Evolutionary conservation across 2,797 vertebrate species (phyloP), one percentile per base, ranked within the genome.

Genomic region (Leptodactylus fallax): DNA sequence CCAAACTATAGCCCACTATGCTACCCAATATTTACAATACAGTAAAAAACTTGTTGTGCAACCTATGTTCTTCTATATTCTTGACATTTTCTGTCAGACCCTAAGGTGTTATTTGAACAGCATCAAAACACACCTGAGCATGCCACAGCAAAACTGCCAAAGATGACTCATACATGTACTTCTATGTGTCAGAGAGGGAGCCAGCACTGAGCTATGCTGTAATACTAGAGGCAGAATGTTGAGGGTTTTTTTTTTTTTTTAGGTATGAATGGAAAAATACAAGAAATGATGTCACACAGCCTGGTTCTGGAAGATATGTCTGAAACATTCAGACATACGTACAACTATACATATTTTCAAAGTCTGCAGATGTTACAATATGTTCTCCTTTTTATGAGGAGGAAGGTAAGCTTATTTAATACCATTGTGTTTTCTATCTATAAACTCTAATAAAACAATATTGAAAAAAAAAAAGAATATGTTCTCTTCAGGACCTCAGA

Each of bases 161-260:
- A 16, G 67, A 51, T 74, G 65, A 60, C 23, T 84, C 67, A 84
- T 14, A 74, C 67, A 84, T 10, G 19, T 58, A 60, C 69, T 47
- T 19, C 21, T 63, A 60, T 58, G 6, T 10, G 6, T 69, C 77
- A 86, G 63, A 71, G 51, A 58, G 71, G 16, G 16, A 49, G 60
- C 13, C 0, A 60, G 6, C 56, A 45, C 27, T 58, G 56, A 85
- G 58, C n/a, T 53, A 63, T 67, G 80, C 14, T 16, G 8, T 72
- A 60, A 16, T 2, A 58, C 77, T 45, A 7, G 9, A 72, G 63
- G 25, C 63, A 58, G 63, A 36, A 53, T 53, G 11, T 36, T 58
- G 11, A 80, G 21, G n/a, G n/a, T n/a, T n/a, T n/a, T n/a, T n/a
- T n/a, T n/a, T n/a, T 45, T 61, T 71, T 19, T 81, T 49, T 19